These are phyloP conservation scores for Limnephilus auricula DNA, from an alignment of 2,888 invertebrate species.

Conservation along the genomic window DNA sequence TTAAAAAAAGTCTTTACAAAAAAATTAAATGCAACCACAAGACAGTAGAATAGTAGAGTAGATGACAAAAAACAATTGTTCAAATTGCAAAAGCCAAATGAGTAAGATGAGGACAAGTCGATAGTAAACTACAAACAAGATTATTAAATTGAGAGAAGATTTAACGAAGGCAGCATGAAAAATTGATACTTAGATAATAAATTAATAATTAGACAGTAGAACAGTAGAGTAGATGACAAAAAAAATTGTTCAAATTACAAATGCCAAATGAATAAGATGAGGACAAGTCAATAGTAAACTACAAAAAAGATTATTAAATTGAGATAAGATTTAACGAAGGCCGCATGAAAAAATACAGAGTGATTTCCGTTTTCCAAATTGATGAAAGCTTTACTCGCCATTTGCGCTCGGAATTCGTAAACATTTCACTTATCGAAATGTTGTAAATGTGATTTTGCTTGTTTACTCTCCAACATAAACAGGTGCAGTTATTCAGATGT, in stretches of 20 bases:
- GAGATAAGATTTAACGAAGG: neutral
- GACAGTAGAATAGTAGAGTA: too few species aligned
- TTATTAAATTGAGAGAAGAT: too few species aligned
- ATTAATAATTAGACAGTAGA: too few species aligned
- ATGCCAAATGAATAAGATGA: neutral
- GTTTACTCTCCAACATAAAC: constrained; percentile 27
- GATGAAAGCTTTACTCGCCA: neutral
- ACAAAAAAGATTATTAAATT: neutral
- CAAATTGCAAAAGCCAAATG: too few species aligned
- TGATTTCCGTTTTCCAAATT: neutral
- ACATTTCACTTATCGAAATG: neutral
- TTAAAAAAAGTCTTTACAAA: too few species aligned
- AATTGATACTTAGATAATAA: too few species aligned
- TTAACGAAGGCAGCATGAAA: too few species aligned
- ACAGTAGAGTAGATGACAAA: too few species aligned
- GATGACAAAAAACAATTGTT: too few species aligned
- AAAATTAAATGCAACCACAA: too few species aligned
- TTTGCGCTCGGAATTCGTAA: neutral
- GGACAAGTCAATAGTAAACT: neutral
- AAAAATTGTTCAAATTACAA: neutral
- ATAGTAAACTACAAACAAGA: too few species aligned
- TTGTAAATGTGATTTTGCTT: neutral
- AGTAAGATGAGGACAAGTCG: too few species aligned
- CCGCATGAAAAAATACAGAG: neutral
- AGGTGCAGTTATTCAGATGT: constrained; percentile 22